Evolutionary conservation across 2,888 invertebrate species (phyloP).

Genomic region (Eueremaeus valkanovi): DNA sequence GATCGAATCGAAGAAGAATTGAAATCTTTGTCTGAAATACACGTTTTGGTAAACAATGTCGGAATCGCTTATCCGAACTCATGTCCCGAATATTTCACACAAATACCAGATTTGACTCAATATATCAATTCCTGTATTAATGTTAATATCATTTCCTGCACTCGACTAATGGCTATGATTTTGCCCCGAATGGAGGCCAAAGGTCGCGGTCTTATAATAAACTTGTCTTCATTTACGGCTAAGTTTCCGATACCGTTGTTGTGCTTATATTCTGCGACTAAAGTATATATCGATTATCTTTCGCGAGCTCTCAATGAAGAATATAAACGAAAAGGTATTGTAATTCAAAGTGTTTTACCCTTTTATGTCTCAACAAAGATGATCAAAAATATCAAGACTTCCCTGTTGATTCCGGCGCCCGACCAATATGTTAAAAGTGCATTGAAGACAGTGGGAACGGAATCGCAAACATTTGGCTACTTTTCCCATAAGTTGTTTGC

Average conservation of each 20-base stretch:
- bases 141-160: constrained; percentile 82
- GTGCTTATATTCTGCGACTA: constrained; percentile 83
- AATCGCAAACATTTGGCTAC: neutral
- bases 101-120: constrained; percentile 60
- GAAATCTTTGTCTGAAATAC: constrained; percentile 51
- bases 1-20: constrained; percentile 34
- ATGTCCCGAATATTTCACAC: constrained; percentile 74
- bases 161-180: constrained; percentile 72
- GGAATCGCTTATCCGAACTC: no score
- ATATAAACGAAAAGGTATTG: no score
- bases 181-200: constrained; percentile 68
- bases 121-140: constrained; percentile 73
- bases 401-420: no score
- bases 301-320: constrained; percentile 52
- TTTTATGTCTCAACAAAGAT: no score
- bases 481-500: no score
- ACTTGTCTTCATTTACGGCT: constrained; percentile 85
- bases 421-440: neutral
- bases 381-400: no score
- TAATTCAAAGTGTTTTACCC: no score
- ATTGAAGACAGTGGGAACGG: neutral
- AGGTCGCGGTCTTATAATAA: constrained; percentile 76
- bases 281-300: constrained; percentile 58
- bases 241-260: constrained; percentile 78
- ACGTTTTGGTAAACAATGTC: no score